phyloP scores from a whole-genome alignment of 2,888 invertebrate species.

The Syritta pipiens region DNA sequence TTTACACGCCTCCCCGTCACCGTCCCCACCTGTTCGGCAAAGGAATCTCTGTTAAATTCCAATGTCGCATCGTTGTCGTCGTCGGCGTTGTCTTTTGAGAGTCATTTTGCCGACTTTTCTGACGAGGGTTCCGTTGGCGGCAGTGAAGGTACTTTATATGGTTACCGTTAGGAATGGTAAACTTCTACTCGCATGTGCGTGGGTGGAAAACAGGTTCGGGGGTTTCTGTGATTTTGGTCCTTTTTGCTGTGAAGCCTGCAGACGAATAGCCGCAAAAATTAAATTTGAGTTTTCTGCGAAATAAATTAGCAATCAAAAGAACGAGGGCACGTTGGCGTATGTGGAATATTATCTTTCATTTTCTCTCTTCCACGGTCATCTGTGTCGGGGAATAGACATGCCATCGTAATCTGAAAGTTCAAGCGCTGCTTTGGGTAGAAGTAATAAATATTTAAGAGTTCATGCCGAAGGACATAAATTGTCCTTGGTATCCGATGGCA shows the following conservation, averaged over 20 bases:
- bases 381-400: too few relatives aligned
- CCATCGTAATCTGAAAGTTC: too few relatives aligned
- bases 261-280: conserved; percentile 34
- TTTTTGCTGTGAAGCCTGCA: conserved; percentile 18
- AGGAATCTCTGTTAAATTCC: conserved; percentile 58
- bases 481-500: conserved; percentile 11
- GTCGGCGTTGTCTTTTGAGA: conserved; percentile 24
- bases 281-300: conserved; percentile 43
- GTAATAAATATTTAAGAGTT: conserved; percentile 28
- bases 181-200: conserved; percentile 40
- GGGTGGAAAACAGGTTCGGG: conserved; percentile 21
- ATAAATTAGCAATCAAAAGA: conserved; percentile 41
- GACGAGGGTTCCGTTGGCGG: conserved; percentile 34
- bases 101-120: conserved; percentile 35
- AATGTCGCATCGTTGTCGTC: conserved; percentile 27
- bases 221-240: conserved; percentile 41
- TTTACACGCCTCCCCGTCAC: background rate
- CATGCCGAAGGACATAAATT: conserved; percentile 27
- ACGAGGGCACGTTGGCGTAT: background rate
- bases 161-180: conserved; percentile 52
- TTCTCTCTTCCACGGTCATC: background rate
- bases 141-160: conserved; percentile 28
- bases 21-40: background rate
- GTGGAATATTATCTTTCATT: background rate
- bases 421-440: background rate